Percentiles rank a stretch among this genome's conserved stretches.
phyloP scores from a whole-genome alignment of 1,140 invertebrate genomes.

The Daktulosphaira vitifoliae region DNA sequence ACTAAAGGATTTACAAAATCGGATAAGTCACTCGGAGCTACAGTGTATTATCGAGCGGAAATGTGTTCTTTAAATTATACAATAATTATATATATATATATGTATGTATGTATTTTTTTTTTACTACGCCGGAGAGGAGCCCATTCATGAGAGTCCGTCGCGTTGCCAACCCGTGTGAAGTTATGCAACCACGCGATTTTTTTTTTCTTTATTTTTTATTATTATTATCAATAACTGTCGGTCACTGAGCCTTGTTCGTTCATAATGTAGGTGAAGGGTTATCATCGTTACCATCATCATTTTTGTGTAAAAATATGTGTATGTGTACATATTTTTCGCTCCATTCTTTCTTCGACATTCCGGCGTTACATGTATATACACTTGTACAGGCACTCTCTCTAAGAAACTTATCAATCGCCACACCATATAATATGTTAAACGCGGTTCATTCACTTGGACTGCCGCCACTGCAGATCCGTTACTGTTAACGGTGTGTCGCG shows the following conservation, averaged over 20 bases:
- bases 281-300: slow-evolving; percentile 8
- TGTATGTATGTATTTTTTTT: too few relatives aligned
- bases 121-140: too few relatives aligned
- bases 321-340: background rate
- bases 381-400: slow-evolving; percentile 1
- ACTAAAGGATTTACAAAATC: too few relatives aligned
- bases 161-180: background rate
- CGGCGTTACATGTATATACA: background rate
- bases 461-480: background rate
- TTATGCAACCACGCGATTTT: background rate
- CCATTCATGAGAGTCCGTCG: background rate
- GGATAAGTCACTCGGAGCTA: too few relatives aligned
- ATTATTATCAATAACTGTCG: slow-evolving; percentile 5
- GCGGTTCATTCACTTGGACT: slow-evolving; percentile 1
- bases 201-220: background rate
- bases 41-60: too few relatives aligned
- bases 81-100: too few relatives aligned
- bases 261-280: slow-evolving; percentile 7
- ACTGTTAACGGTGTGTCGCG: too few relatives aligned
- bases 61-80: too few relatives aligned
- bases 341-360: slow-evolving; percentile 3
- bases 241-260: background rate
- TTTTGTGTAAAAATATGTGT: too few relatives aligned
- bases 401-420: slow-evolving; percentile 9
- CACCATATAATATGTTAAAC: background rate